Conservation (phyloP, 2,888 invertebrate species). For the Pseudeuparius sepicola region DNA sequence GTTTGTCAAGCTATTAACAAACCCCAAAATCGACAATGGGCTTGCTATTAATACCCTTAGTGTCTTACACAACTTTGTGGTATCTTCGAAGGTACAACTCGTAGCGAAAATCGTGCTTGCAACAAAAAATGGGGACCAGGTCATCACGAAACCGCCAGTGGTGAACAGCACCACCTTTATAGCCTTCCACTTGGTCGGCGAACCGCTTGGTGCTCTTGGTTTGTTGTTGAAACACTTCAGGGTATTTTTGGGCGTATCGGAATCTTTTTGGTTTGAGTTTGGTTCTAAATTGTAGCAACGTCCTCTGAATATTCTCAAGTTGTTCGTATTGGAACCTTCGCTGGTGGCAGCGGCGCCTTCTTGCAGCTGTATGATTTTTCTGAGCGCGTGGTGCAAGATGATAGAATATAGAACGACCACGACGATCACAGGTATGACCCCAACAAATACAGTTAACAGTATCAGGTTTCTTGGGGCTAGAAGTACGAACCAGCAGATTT, state of each 20-base stretch:
- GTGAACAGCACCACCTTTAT: slow-evolving; percentile 53
- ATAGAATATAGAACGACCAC: slow-evolving; percentile 46
- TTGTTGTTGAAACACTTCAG: too few relatives aligned
- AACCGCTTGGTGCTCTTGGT: slow-evolving; percentile 9
- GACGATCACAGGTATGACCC: slow-evolving; percentile 43
- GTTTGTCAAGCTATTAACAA: slow-evolving; percentile 51
- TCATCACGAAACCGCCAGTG: slow-evolving; percentile 49
- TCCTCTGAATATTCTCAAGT: slow-evolving; percentile 28
- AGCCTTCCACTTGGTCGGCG: slow-evolving; percentile 49
- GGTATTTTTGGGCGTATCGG: too few relatives aligned
- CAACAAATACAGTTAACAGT: slow-evolving; percentile 45
- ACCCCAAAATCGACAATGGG: slow-evolving; percentile 50
- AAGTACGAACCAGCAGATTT: slow-evolving; percentile 48
- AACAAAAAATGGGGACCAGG: slow-evolving; percentile 56
- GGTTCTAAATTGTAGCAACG: too few relatives aligned
- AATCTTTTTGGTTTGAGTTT: slow-evolving; percentile 11
- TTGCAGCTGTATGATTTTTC: slow-evolving; percentile 42
- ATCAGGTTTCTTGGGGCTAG: slow-evolving; percentile 47
- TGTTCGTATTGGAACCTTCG: slow-evolving; percentile 15
- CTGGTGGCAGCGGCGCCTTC: slow-evolving; percentile 14
- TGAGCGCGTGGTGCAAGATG: slow-evolving; percentile 48
- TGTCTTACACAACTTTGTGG: slow-evolving; percentile 38
- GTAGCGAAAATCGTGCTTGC: slow-evolving; percentile 45
- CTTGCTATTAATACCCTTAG: slow-evolving; percentile 45
- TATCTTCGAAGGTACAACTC: slow-evolving; percentile 21